Evolutionary conservation across 2,113 vertebrate genomes (phyloP).

Genomic region (Paracanthobrama guichenoti): DNA sequence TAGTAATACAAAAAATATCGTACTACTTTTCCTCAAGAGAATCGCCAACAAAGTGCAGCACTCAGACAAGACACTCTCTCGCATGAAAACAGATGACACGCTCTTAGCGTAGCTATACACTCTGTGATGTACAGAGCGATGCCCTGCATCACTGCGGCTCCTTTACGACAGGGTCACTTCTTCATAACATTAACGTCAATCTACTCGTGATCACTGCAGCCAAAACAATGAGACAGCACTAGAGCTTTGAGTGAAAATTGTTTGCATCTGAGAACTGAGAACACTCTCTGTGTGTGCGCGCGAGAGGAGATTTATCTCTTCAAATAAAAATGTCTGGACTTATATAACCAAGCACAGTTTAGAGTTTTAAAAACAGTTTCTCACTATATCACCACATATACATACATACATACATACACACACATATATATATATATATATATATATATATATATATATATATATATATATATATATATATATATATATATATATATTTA

Average conservation of each 20-base stretch:
- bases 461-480: too few species aligned
- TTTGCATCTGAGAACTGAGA: background rate
- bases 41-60: constrained; percentile 36
- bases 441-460: too few species aligned
- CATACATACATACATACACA: too few species aligned
- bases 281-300: background rate
- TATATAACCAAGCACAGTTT: constrained; percentile 35
- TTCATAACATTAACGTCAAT: constrained; percentile 1
- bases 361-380: constrained; percentile 1
- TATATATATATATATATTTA: too few species aligned
- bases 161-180: background rate
- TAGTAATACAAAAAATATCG: background rate
- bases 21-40: constrained; percentile 23
- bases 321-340: constrained; percentile 25
- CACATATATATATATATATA: too few species aligned
- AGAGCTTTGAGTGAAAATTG: constrained; percentile 4
- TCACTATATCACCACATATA: too few species aligned
- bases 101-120: background rate
- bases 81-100: constrained; percentile 5
- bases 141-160: background rate
- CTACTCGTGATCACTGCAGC: background rate
- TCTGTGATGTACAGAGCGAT: constrained; percentile 5
- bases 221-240: constrained; percentile 11
- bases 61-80: constrained; percentile 27
- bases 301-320: background rate